Evolutionary conservation across 2,797 vertebrate species (phyloP).

Genomic region (Cryptoprocta ferox): DNA sequence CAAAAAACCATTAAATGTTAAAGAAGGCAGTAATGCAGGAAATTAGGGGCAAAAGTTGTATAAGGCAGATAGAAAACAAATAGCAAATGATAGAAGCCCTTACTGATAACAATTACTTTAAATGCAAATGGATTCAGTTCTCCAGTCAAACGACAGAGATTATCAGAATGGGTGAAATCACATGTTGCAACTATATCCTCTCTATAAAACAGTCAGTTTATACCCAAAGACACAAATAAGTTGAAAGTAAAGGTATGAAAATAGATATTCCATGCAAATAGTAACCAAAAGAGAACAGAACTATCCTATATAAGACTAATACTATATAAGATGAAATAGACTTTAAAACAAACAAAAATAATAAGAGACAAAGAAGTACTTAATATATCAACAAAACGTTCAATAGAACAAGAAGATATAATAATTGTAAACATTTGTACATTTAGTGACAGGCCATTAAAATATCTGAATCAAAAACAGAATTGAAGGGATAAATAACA

Average conservation of each 20-base stretch:
- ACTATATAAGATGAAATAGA: background rate
- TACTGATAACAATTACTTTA: background rate
- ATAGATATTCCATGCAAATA: background rate
- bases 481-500: background rate
- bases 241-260: background rate
- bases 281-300: background rate
- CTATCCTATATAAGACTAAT: background rate
- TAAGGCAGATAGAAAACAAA: background rate
- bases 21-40: background rate
- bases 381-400: background rate
- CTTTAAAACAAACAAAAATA: background rate
- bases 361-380: background rate
- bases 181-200: background rate
- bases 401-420: background rate
- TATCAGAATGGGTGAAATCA: background rate
- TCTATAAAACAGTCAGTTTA: background rate
- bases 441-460: background rate
- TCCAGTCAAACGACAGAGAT: background rate
- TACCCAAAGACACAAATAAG: background rate
- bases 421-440: background rate
- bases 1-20: background rate
- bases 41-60: background rate
- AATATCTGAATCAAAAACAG: background rate
- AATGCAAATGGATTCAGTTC: background rate
- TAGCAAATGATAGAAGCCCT: background rate